These are phyloP conservation scores for Agapornis roseicollis DNA, from an alignment of 2,113 vertebrate genomes.

Conservation along the genomic window DNA sequence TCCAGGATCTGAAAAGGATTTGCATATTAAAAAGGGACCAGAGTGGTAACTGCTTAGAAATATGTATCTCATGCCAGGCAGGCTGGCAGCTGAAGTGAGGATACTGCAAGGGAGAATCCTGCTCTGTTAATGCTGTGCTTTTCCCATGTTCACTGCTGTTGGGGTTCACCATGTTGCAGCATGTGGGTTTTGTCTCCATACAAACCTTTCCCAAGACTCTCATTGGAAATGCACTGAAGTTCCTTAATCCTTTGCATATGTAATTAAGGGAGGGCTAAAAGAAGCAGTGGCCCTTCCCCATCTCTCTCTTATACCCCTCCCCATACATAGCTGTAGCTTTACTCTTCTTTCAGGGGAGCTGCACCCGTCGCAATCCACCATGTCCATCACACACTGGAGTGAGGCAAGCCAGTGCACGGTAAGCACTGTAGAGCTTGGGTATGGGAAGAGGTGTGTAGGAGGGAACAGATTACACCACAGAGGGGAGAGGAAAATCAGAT, in stretches of 20 bases:
- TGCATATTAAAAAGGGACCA: background rate
- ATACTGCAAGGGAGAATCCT: background rate
- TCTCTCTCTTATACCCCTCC: background rate
- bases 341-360: slow-evolving; percentile 59
- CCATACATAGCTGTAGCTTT: background rate
- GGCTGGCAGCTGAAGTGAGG: background rate
- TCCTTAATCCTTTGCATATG: background rate
- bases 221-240: background rate
- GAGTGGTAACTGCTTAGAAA: background rate
- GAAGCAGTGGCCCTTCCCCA: background rate
- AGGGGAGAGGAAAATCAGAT: background rate
- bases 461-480: background rate
- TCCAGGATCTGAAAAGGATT: background rate
- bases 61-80: background rate
- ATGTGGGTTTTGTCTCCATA: background rate
- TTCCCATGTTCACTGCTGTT: background rate
- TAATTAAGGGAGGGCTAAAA: background rate
- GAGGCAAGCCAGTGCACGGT: slow-evolving; percentile 76
- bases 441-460: background rate
- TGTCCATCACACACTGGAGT: slow-evolving; percentile 69
- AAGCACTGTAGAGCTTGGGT: background rate
- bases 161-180: background rate
- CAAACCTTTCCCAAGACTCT: background rate
- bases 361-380: slow-evolving; percentile 37
- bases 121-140: background rate